Conservation (phyloP, 2,113 vertebrate genomes). For the Oryzias woworae region DNA sequence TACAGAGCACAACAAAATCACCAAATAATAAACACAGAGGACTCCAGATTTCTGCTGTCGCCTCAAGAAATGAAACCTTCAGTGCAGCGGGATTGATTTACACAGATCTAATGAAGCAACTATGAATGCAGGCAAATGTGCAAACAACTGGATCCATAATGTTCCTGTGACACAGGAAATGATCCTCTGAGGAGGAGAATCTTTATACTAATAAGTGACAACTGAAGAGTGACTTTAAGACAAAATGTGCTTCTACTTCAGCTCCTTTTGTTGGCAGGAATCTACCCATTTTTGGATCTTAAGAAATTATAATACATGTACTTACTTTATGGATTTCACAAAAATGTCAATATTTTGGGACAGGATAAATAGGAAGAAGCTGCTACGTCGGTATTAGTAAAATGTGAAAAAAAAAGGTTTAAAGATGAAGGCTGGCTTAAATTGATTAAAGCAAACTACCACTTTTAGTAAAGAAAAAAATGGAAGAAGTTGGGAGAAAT, state of each 20-base stretch:
- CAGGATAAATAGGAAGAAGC: no score
- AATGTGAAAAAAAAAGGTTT: no score
- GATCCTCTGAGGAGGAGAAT: slow-evolving; percentile 19
- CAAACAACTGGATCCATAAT: slow-evolving; percentile 1
- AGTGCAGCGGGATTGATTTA: slow-evolving; percentile 22
- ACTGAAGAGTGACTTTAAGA: slow-evolving; percentile 40
- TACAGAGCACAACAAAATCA: slow-evolving; percentile 15
- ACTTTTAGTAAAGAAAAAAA: no score
- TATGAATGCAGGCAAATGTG: slow-evolving; percentile 13
- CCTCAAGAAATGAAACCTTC: slow-evolving; percentile 8
- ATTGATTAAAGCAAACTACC: no score
- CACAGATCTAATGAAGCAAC: slow-evolving; percentile 26
- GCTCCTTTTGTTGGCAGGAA: slow-evolving; percentile 1
- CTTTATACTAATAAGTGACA: slow-evolving; percentile 35
- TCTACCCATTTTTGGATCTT: no score
- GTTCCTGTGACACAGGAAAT: slow-evolving; percentile 5
- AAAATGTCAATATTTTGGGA: no score
- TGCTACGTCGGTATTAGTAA: no score
- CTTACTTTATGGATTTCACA: no score
- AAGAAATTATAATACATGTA: no score
- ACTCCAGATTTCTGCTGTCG: slow-evolving; percentile 17
- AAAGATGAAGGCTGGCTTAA: no score
- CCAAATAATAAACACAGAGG: slow-evolving; percentile 5
- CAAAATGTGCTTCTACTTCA: slow-evolving; percentile 26
- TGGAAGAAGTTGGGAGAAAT: no score